phyloP scores from a whole-genome alignment of 92 coral and sea anemone species.

The Porites evermanni region DNA sequence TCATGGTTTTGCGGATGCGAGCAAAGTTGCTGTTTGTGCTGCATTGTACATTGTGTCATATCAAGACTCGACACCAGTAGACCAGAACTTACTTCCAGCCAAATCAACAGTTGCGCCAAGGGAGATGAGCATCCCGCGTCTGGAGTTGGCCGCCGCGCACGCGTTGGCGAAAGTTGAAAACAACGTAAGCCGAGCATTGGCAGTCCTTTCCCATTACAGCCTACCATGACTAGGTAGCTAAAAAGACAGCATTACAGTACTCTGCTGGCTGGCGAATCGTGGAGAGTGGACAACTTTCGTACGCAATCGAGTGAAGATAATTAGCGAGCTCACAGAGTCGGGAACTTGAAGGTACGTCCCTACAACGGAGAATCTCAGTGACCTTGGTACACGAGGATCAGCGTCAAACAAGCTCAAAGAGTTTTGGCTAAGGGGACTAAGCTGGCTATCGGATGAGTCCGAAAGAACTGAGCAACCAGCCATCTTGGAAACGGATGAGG shows the following conservation, averaged over 20 bases:
- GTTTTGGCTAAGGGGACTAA: slow-evolving; percentile 63
- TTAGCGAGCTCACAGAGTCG: slow-evolving; percentile 33
- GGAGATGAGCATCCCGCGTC: slow-evolving; percentile 40
- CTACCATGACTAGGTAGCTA: slow-evolving; percentile 48
- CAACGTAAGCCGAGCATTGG: slow-evolving; percentile 41
- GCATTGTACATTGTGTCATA: slow-evolving; percentile 43
- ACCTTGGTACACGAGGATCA: slow-evolving; percentile 54
- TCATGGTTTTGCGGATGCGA: slow-evolving; percentile 71
- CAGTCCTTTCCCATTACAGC: slow-evolving; percentile 16
- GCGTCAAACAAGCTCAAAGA: slow-evolving; percentile 47
- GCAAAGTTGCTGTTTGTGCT: slow-evolving; percentile 59
- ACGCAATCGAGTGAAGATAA: slow-evolving; percentile 58
- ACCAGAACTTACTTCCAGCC: slow-evolving; percentile 59
- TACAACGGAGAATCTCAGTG: slow-evolving; percentile 66
- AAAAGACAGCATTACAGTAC: slow-evolving; percentile 60
- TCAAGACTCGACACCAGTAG: slow-evolving; percentile 26
- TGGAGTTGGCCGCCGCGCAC: slow-evolving; percentile 70
- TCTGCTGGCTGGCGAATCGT: slow-evolving; percentile 56
- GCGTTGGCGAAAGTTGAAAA: slow-evolving; percentile 47
- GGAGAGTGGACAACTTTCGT: slow-evolving; percentile 61
- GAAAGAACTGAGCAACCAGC: slow-evolving; percentile 65
- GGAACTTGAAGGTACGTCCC: slow-evolving; percentile 43
- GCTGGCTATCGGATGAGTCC: slow-evolving; percentile 48
- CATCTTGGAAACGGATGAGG: slow-evolving; percentile 35
- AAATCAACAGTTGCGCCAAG: slow-evolving; percentile 60